A percentile compares a stretch with the other conserved stretches of the same genome.
Evolutionary conservation across 1,140 invertebrate genomes (phyloP).

Genomic region (Drosophila obscura): DNA sequence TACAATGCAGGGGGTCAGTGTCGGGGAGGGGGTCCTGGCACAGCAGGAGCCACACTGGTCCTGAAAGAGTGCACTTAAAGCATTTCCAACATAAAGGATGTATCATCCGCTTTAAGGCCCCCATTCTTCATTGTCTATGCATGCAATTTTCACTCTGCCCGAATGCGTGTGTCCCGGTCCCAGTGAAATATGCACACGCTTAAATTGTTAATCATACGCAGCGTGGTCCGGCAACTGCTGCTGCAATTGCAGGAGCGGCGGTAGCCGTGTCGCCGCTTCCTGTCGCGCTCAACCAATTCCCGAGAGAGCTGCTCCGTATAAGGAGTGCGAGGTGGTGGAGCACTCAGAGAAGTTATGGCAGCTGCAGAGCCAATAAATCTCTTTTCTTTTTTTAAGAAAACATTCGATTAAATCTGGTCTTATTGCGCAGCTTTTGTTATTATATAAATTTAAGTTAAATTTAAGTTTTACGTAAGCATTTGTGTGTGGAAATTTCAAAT

Average conservation of each 20-base stretch:
- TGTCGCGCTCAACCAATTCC: slow-evolving; percentile 40
- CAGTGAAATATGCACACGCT: slow-evolving; percentile 67
- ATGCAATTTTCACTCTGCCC: slow-evolving; percentile 56
- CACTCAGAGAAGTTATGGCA: slow-evolving; percentile 33
- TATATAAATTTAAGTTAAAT: too few relatives aligned
- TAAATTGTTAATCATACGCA: slow-evolving; percentile 79
- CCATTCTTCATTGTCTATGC: slow-evolving; percentile 41
- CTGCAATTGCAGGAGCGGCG: slow-evolving; percentile 9
- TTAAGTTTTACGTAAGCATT: too few relatives aligned
- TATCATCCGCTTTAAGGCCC: slow-evolving; percentile 32
- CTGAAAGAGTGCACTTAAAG: slow-evolving; percentile 26
- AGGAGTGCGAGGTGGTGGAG: slow-evolving; percentile 17
- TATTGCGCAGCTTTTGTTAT: too few relatives aligned
- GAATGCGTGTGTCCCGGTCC: slow-evolving; percentile 33
- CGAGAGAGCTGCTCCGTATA: slow-evolving; percentile 16
- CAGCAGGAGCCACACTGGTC: slow-evolving; percentile 7
- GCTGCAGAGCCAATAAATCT: slow-evolving; percentile 8
- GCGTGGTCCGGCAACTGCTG: slow-evolving; percentile 39
- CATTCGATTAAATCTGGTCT: neutral
- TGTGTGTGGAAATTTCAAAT: too few relatives aligned
- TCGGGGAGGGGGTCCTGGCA: neutral
- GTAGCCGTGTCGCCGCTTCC: slow-evolving; percentile 25
- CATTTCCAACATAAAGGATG: neutral
- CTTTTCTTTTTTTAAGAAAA: neutral
- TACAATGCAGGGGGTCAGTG: neutral